Percentiles rank a stretch among this genome's conserved stretches.
These are phyloP conservation scores for Pentalonia nigronervosa DNA, from an alignment of 1,140 invertebrate species.

Conservation along the genomic window DNA sequence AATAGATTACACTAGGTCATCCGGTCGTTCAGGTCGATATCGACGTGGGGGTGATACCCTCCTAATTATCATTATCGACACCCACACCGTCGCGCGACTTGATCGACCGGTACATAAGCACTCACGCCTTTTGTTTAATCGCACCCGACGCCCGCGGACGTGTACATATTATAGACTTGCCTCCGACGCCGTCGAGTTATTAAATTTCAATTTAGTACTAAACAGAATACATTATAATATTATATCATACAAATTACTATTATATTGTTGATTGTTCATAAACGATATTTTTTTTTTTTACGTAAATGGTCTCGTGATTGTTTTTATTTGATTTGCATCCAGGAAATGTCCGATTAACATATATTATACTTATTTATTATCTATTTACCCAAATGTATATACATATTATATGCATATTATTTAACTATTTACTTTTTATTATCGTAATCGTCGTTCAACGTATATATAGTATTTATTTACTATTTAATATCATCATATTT, in stretches of 20 bases:
- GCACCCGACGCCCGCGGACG: neutral
- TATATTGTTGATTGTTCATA: neutral
- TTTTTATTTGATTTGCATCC: neutral
- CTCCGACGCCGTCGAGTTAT: neutral
- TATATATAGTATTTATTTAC: neutral
- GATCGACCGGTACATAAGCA: neutral
- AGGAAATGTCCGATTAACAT: constrained; percentile 14
- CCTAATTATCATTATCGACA: constrained; percentile 26
- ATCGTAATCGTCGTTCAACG: neutral
- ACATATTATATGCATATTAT: neutral
- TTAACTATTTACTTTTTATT: neutral
- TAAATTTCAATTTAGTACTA: neutral
- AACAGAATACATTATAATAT: neutral
- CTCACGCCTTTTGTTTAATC: constrained; percentile 6
- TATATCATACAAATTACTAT: neutral
- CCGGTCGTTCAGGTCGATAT: neutral
- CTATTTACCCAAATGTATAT: neutral
- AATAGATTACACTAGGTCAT: neutral
- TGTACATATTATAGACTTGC: neutral
- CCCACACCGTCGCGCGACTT: neutral
- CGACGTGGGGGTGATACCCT: neutral
- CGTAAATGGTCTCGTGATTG: neutral
- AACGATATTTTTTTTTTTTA: neutral
- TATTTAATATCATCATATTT: neutral
- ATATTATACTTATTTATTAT: neutral